Evolutionary conservation across 1,140 invertebrate species (phyloP).

Genomic region (Pentalonia nigronervosa): DNA sequence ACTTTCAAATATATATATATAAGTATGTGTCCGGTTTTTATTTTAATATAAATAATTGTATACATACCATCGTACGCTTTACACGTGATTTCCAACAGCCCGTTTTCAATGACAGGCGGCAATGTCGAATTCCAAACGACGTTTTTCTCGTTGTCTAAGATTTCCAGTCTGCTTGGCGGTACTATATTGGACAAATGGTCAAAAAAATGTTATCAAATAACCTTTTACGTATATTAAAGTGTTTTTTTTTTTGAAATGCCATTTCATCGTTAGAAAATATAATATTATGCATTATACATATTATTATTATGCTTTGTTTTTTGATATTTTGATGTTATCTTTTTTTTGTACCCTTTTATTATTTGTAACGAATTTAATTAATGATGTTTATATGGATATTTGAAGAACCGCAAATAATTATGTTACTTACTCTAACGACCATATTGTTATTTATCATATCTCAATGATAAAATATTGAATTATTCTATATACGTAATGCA

Average conservation of each 20-base stretch:
- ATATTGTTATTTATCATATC: not conserved
- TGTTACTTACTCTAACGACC: not conserved
- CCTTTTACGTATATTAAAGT: not conserved
- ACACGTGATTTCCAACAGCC: slow-evolving; percentile 21
- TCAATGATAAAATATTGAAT: not conserved
- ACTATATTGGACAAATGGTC: not conserved
- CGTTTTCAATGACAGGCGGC: slow-evolving; percentile 29
- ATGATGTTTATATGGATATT: not conserved
- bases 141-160: not conserved
- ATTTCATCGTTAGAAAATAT: not conserved
- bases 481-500: not conserved
- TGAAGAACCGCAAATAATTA: not conserved
- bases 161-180: slow-evolving; percentile 35
- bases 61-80: slow-evolving; percentile 37
- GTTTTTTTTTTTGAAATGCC: not conserved
- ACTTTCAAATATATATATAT: not conserved
- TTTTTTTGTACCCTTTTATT: too few species aligned
- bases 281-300: not conserved
- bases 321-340: not conserved
- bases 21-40: not conserved
- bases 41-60: slow-evolving; percentile 6
- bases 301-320: too few species aligned
- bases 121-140: slow-evolving; percentile 25
- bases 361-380: too few species aligned
- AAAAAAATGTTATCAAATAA: not conserved